A percentile compares a stretch with the other conserved stretches of the same genome.
These are phyloP conservation scores for Brachirus orientalis DNA, from an alignment of 2,113 vertebrate species.

Conservation along the genomic window DNA sequence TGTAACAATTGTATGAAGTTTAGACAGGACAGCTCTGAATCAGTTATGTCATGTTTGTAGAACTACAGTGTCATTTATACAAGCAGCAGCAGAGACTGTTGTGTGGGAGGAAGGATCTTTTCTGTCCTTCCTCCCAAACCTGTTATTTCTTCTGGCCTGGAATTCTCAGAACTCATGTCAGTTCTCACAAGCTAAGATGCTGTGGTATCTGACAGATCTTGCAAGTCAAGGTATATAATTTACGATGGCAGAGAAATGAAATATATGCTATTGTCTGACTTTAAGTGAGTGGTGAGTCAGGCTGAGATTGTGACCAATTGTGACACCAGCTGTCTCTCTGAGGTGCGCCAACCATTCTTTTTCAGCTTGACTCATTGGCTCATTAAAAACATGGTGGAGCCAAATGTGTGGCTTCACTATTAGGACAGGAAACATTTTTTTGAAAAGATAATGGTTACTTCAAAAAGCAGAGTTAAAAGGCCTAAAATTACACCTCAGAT, in stretches of 20 bases:
- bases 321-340: conserved; percentile 42
- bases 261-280: neutral
- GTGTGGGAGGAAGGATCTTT: too few species aligned
- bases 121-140: neutral
- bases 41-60: too few species aligned
- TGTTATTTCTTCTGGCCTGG: neutral
- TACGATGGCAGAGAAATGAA: neutral
- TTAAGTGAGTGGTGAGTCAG: conserved; percentile 11
- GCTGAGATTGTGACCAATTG: conserved; percentile 40
- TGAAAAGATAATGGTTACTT: neutral
- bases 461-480: too few species aligned
- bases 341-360: conserved; percentile 15
- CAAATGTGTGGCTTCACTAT: conserved; percentile 19
- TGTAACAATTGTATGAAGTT: too few species aligned
- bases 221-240: neutral
- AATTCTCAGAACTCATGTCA: conserved; percentile 3
- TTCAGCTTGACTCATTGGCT: conserved; percentile 15
- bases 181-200: conserved; percentile 2
- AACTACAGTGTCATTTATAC: too few species aligned
- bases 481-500: too few species aligned
- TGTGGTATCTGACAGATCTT: neutral
- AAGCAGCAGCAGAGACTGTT: too few species aligned
- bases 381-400: too few species aligned
- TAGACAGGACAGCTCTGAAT: too few species aligned
- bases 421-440: conserved; percentile 1